Base-by-base conservation (phyloP, 2,888 invertebrate species). In the Drosophila multiciliata region DNA sequence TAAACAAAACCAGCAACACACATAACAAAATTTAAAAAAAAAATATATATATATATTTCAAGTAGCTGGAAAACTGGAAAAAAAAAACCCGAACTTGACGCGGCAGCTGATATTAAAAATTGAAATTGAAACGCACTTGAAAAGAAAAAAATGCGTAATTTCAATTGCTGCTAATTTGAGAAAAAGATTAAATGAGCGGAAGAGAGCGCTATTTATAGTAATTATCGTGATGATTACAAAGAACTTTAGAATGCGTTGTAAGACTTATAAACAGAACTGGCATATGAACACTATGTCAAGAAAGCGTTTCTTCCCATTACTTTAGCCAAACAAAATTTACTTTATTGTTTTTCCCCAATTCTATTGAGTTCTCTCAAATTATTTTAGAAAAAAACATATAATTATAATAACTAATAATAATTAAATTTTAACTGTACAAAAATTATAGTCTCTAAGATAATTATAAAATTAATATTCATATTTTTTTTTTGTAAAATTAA, bases 81-180 rank as follows among this genome's bases (percentile, higher is more conserved):
- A 15, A 65, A 57, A 58, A 26, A 15, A 65, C 53, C 57, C 59
- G 62, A 87, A 83, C 73, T 83, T 87, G 80, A 76, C 73, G 71
- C 26, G 68, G 66, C 83, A 88, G 80, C 75, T 86, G 82, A 78
- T 86, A 82, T 45, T 59, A 32, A 73, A 66, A 63, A 61, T 65
- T 26, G 82, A 81, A 84, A 87, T 88, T 75, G 89, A 84, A 88
- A 83, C 81, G 83, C 86, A 89, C 82, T 83, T 69, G 70, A 68
- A 68, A 20, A 5, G n/a, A 12, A 15, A 54, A 26, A 17, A 20
- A 36, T 49, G 60, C 52, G 20, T 60, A 38, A 70, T 68, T 70
- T 87, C 87, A 89, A 89, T 85, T 87, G 83, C 63, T 83, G 81
- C 62, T 89, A 80, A 80, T 80, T 80, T 66, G 76, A 65, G 73